Evolutionary conservation across 2,113 vertebrate species (phyloP).

Genomic region (human (Homo sapiens)): DNA sequence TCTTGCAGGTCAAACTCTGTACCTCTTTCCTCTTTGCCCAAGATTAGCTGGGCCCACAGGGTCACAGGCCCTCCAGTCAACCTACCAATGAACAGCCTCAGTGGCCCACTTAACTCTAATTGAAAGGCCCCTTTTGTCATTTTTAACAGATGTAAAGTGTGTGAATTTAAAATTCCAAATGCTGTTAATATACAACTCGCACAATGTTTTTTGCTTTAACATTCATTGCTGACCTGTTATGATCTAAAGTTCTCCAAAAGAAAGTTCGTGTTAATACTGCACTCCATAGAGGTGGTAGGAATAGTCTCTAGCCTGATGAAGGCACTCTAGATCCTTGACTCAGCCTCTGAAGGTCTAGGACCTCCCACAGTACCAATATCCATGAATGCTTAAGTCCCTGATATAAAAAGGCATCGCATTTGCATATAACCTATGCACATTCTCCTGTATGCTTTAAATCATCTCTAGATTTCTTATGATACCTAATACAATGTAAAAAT

Average conservation of each 20-base stretch:
- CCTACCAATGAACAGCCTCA: not conserved
- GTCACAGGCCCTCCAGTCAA: not conserved
- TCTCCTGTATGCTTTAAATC: not conserved
- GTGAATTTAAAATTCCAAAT: not conserved
- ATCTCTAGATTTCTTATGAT: not conserved
- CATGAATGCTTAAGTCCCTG: not conserved
- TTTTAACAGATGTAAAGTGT: not conserved
- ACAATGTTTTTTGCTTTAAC: not conserved
- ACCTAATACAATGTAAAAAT: not conserved
- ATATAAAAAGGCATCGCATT: not conserved
- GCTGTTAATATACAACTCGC: not conserved
- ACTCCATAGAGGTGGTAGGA: not conserved
- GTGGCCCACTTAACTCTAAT: not conserved
- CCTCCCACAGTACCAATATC: not conserved
- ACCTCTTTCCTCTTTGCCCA: not conserved
- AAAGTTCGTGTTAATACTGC: not conserved
- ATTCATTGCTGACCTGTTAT: constrained; percentile 1
- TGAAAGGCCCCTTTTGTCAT: not conserved
- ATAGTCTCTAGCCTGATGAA: not conserved
- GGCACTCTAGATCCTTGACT: not conserved
- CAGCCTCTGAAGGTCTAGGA: not conserved
- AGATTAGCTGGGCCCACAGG: not conserved
- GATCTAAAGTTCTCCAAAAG: not conserved
- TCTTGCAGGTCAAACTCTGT: not conserved
- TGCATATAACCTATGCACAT: not conserved